These are phyloP conservation scores for Plecturocebus donacophilus DNA, from an alignment of 2,113 vertebrate genomes.

Conservation along the genomic window DNA sequence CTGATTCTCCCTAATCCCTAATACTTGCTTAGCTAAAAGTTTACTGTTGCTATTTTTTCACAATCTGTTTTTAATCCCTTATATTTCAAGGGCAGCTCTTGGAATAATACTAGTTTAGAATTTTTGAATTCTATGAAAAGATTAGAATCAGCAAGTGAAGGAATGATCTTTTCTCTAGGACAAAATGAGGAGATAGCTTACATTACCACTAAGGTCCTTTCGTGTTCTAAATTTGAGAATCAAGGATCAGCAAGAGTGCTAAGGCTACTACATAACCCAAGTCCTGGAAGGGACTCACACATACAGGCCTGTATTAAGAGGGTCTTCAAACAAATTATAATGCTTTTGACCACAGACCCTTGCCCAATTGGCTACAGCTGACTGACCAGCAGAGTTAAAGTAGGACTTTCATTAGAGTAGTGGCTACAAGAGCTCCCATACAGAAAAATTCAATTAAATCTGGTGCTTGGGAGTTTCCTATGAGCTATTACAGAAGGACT, in stretches of 20 bases:
- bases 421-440: background rate
- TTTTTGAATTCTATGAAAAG: background rate
- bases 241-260: background rate
- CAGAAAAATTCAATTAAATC: background rate
- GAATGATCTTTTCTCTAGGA: background rate
- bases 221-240: background rate
- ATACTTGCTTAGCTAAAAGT: background rate
- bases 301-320: background rate
- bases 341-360: background rate
- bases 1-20: background rate
- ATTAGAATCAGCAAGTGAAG: background rate
- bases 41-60: background rate
- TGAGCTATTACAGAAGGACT: background rate
- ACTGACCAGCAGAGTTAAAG: too few relatives aligned
- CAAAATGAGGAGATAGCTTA: background rate
- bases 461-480: background rate
- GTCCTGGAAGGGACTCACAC: accelerated
- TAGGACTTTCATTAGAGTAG: background rate
- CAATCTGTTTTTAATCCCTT: background rate
- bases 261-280: too few relatives aligned
- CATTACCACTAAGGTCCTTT: background rate
- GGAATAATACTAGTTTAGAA: background rate
- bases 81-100: background rate
- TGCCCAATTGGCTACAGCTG: background rate
- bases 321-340: background rate